A percentile compares a stretch with the other conserved stretches of the same genome.
These are phyloP conservation scores for Cirrhinus mrigala DNA, from an alignment of 2,797 vertebrate genomes.

Conservation along the genomic window DNA sequence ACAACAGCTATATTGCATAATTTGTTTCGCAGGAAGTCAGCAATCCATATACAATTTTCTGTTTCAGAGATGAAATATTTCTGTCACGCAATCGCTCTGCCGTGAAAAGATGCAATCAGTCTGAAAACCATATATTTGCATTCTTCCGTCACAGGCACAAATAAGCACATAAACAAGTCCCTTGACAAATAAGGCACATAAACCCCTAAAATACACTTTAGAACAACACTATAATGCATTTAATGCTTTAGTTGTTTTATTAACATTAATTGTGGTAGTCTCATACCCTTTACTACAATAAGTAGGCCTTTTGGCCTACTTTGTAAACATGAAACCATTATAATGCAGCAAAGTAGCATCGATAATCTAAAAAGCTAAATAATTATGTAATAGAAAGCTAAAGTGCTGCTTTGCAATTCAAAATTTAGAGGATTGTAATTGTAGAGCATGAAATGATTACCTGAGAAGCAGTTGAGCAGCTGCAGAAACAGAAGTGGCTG, in stretches of 20 bases:
- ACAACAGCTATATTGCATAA: slow-evolving; percentile 17
- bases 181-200: background rate
- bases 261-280: background rate
- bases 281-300: background rate
- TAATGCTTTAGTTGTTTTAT: background rate
- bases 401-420: background rate
- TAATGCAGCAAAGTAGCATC: background rate
- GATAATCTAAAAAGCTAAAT: background rate
- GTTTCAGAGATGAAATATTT: slow-evolving; percentile 11
- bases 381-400: background rate
- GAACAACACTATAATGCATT: background rate
- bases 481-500: slow-evolving; percentile 1
- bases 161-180: background rate
- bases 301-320: background rate
- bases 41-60: slow-evolving; percentile 8
- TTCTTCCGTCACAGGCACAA: background rate
- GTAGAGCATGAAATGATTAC: background rate
- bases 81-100: background rate
- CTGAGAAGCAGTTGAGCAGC: background rate
- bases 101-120: slow-evolving; percentile 9
- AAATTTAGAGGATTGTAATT: background rate
- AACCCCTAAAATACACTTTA: background rate
- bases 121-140: background rate
- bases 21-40: slow-evolving; percentile 17
- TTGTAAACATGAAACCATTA: background rate